Evolutionary conservation across 2,888 invertebrate genomes (phyloP), one percentile per base, ranked within the genome.

Genomic region (Pachydiplax longipennis): DNA sequence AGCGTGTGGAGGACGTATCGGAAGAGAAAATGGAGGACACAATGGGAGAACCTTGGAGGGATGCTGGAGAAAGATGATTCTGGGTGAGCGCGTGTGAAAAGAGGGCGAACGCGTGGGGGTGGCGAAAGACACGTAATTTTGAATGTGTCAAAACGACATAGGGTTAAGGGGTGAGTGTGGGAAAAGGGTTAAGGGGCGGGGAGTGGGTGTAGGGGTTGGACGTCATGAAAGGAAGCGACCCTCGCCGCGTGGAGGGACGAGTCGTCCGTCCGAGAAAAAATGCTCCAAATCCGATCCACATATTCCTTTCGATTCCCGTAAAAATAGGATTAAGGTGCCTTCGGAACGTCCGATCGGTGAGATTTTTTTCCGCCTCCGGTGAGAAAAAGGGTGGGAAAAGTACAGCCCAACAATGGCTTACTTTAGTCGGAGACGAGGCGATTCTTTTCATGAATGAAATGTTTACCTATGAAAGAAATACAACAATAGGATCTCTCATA

Each of bases 111-210:
- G 35, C 31, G 87, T 40, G 61, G 87, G 53, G 61, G 40, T 61
- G 87, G 87, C 61, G 53, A 40, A 87, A 83, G 83, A 83, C 83
- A 83, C 83, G 87, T 87, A 87, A 87, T 87, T 87, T 61, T 87
- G 87, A 87, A 87, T 87, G 87, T 87, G 87, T 87, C 87, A 87
- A 37, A 87, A 87, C 87, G 87, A 87, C 87, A 61, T 37, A 10
- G 37, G 87, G 87, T 87, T 87, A 61, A 87, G 65, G 87, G 87
- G 61, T 73, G 22, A 87, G 87, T 37, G 61, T 73, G 22, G 87
- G 61, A 61, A 87, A 87, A 87, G 87, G 87, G 87, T 87, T 87
- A 53, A 22, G n/a, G 22, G 10, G 58, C 22, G 53, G 35, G 35
- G 5, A 35, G 80, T 18, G 44, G 22, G 44, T 6, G 22, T 44